phyloP scores from a whole-genome alignment of 2,888 invertebrate species.

The Pheosia tremula region DNA sequence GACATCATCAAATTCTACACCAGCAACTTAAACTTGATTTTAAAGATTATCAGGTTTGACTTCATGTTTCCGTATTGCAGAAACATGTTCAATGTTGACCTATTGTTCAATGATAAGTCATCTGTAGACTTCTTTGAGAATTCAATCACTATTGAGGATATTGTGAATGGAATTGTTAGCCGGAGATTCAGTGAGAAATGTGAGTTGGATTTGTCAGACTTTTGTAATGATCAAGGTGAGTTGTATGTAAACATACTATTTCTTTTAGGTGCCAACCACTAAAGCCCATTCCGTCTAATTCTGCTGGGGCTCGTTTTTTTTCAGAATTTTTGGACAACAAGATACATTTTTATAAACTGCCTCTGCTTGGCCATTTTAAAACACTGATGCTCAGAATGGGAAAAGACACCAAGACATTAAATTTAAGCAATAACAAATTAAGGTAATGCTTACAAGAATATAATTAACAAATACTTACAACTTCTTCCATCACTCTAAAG shows the following conservation, averaged over 20 bases:
- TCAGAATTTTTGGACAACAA: conserved; percentile 66
- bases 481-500: no score
- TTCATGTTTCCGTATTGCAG: conserved; percentile 69
- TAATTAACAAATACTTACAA: no score
- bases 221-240: conserved; percentile 68
- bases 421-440: conserved; percentile 70
- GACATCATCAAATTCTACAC: conserved; percentile 67
- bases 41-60: conserved; percentile 65
- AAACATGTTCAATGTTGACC: conserved; percentile 67
- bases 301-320: conserved; percentile 31
- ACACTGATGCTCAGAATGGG: conserved; percentile 75
- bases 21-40: conserved; percentile 57
- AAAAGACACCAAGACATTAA: conserved; percentile 64
- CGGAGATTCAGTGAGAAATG: conserved; percentile 57
- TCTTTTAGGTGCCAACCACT: no score
- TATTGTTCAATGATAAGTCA: conserved; percentile 67
- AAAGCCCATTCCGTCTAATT: no score
- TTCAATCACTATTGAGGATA: conserved; percentile 57
- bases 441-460: conserved; percentile 41
- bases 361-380: conserved; percentile 63
- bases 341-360: conserved; percentile 66
- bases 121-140: conserved; percentile 63
- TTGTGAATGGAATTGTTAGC: conserved; percentile 60
- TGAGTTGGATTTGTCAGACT: conserved; percentile 68
- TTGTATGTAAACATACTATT: background rate